Percentiles rank a stretch among this genome's conserved stretches.
phyloP scores from a whole-genome alignment of 2,113 vertebrate species.

The Aptenodytes patagonicus region DNA sequence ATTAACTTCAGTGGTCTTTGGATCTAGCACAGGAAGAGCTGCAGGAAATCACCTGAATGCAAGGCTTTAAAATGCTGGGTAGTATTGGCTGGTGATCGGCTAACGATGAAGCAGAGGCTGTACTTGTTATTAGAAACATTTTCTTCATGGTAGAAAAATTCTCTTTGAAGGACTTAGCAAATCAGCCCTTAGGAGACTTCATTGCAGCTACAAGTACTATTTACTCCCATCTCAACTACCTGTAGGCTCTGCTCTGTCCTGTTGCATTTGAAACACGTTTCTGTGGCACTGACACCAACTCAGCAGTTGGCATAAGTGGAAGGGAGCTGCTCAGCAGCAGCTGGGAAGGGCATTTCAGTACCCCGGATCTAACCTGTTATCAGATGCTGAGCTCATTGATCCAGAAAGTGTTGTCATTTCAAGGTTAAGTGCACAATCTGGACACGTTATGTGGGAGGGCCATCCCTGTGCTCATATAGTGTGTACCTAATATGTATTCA shows the following conservation, averaged over 20 bases:
- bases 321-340: conserved; percentile 1
- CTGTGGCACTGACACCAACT: neutral
- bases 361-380: neutral
- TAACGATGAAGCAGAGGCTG: neutral
- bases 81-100: neutral
- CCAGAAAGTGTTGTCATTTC: conserved; percentile 30
- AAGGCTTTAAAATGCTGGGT: neutral
- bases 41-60: neutral
- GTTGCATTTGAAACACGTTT: neutral
- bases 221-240: neutral
- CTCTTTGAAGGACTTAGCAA: neutral
- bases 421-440: conserved; percentile 47
- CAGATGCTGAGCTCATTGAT: neutral
- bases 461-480: neutral
- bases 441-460: neutral
- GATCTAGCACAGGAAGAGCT: neutral
- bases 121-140: neutral
- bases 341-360: conserved; percentile 20
- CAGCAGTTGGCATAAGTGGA: neutral
- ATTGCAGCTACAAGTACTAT: neutral
- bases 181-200: neutral
- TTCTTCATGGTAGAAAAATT: neutral
- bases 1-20: neutral
- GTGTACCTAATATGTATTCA: neutral
- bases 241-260: neutral